Conservation (phyloP, 2,888 invertebrate species). For the Pammene fasciana region DNA sequence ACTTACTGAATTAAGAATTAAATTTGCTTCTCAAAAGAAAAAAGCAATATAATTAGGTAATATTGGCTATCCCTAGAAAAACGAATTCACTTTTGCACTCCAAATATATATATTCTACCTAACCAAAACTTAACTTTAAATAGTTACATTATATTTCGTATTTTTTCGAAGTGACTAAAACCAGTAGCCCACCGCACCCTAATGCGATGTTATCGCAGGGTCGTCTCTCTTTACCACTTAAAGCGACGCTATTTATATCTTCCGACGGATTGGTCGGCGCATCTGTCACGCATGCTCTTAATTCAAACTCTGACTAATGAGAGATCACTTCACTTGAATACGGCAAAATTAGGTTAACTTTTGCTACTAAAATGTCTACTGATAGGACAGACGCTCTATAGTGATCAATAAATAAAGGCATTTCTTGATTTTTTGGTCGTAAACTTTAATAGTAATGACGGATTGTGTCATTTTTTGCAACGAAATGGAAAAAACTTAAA, state of each 20-base stretch:
- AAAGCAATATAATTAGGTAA: too few species aligned
- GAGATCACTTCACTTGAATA: conserved; percentile 14
- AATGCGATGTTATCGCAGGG: conserved; percentile 78
- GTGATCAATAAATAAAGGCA: too few species aligned
- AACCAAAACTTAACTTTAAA: conserved; percentile 12
- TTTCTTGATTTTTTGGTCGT: too few species aligned
- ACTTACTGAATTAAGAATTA: too few species aligned
- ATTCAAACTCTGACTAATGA: conserved; percentile 38
- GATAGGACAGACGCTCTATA: neutral
- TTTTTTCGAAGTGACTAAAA: conserved; percentile 61
- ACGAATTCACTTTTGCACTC: too few species aligned
- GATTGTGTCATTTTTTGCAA: too few species aligned
- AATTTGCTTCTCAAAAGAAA: too few species aligned
- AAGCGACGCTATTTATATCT: conserved; percentile 79
- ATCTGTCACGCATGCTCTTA: conserved; percentile 59
- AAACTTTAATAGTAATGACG: too few species aligned
- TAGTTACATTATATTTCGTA: neutral
- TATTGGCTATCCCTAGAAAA: too few species aligned
- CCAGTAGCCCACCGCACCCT: conserved; percentile 76
- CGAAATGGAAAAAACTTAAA: too few species aligned
- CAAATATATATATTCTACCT: neutral
- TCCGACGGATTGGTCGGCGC: conserved; percentile 63
- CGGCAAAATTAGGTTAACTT: conserved; percentile 12
- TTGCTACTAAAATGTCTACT: neutral
- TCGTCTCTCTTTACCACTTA: conserved; percentile 77